Conservation (phyloP, 2,888 invertebrate species). For the Podotricha telesiphe region DNA sequence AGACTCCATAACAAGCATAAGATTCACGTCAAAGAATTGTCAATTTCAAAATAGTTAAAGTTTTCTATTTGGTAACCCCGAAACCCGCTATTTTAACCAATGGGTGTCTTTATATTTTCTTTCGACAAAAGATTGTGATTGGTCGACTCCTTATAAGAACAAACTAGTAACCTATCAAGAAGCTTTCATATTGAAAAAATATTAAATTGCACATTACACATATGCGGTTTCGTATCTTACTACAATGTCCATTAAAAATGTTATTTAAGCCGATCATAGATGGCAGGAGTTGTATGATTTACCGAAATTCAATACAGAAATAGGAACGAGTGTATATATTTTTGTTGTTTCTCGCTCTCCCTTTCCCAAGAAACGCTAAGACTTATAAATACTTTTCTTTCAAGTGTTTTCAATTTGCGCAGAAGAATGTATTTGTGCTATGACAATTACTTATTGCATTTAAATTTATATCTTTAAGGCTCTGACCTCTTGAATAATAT, state of each 20-base stretch:
- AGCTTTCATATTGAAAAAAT: slow-evolving; percentile 33
- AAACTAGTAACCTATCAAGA: slow-evolving; percentile 40
- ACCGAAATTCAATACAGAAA: slow-evolving; percentile 66
- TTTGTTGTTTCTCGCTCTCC: slow-evolving; percentile 70
- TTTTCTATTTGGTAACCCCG: slow-evolving; percentile 41
- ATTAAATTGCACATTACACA: slow-evolving; percentile 28
- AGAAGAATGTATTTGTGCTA: slow-evolving; percentile 37
- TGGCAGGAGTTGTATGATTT: slow-evolving; percentile 63
- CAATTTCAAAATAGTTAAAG: slow-evolving; percentile 36
- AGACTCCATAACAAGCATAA: slow-evolving; percentile 53
- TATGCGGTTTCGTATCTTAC: slow-evolving; percentile 27
- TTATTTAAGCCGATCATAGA: slow-evolving; percentile 53
- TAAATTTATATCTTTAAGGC: slow-evolving; percentile 34
- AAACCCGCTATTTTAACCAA: slow-evolving; percentile 42
- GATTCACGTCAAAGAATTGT: slow-evolving; percentile 52
- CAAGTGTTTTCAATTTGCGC: slow-evolving; percentile 30
- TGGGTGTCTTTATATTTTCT: slow-evolving; percentile 22
- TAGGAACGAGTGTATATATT: slow-evolving; percentile 46
- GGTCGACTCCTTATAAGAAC: slow-evolving; percentile 22
- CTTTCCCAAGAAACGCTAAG: slow-evolving; percentile 51
- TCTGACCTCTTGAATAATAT: slow-evolving; percentile 49
- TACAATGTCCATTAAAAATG: slow-evolving; percentile 16
- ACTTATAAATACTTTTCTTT: slow-evolving; percentile 42
- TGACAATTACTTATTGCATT: slow-evolving; percentile 25
- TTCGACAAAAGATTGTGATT: slow-evolving; percentile 29